Conservation (phyloP, 2,113 vertebrate species). For the Cyrtonyx montezumae region DNA sequence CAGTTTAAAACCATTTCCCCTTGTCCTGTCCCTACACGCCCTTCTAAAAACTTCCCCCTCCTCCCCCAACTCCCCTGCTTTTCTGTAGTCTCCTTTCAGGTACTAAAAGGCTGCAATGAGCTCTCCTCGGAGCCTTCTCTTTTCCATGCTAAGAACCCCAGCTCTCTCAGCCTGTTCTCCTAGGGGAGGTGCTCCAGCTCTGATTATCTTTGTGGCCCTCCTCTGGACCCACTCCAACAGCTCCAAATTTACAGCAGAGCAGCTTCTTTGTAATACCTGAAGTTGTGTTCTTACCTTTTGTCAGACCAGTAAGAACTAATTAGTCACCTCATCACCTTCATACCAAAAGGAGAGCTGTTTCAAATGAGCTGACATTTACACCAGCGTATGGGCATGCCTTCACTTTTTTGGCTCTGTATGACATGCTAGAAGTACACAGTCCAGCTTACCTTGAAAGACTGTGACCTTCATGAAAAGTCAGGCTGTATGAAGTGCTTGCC, state of each 20-base stretch:
- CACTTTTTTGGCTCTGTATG: not conserved
- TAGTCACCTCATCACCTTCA: not conserved
- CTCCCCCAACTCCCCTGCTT: too few species aligned
- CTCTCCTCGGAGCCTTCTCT: too few species aligned
- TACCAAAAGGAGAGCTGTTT: not conserved
- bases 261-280: not conserved
- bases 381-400: not conserved
- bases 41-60: too few species aligned
- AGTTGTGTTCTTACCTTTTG: not conserved
- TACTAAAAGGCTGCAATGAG: too few species aligned
- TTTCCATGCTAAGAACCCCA: too few species aligned
- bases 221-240: too few species aligned
- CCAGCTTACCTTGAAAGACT: not conserved
- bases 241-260: not conserved
- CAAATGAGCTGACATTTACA: not conserved
- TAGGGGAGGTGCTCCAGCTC: too few species aligned
- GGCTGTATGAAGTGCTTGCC: not conserved
- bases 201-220: too few species aligned
- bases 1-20: too few species aligned
- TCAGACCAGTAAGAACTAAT: not conserved
- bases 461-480: not conserved
- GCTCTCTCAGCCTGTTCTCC: too few species aligned
- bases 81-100: too few species aligned
- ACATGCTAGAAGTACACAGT: not conserved
- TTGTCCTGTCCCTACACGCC: too few species aligned